Base-by-base conservation (phyloP, 1,140 invertebrate genomes). In the Hestina assimilis region DNA sequence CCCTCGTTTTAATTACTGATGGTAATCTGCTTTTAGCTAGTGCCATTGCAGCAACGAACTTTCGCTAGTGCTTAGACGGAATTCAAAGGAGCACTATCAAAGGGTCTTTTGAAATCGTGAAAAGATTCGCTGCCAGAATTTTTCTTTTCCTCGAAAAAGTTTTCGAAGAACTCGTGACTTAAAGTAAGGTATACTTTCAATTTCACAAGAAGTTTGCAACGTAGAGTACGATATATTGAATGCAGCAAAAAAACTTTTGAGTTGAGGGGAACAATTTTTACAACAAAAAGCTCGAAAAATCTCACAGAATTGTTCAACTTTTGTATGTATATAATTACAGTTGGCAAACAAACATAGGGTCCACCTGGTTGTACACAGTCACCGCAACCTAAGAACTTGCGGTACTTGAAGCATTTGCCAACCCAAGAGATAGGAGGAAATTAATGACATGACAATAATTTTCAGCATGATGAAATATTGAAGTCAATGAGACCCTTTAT, bases 1-100 rank as follows among this genome's bases (percentile, higher is more conserved):
- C 56, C 57, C 58, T 50, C 55, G 45, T 52, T 66, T 62, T 66
- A 66, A 66, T 66, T 66, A 66, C 63, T 59, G 63, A 62, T 66
- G 63, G 59, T 66, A 66, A 66, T 66, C 59, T 66, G 59, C 54
- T 66, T 66, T 62, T 60, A 65, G 52, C 52, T 51, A 48, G 55
- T 56, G 62, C 58, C 42, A 53, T 51, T 59, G 63, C 63, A 62
- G 24, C 54, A 52, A 62, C 51, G 63, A 55, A 66, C 63, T 59
- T 61, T 66, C 31, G 52, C 51, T 53, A 54, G 40, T 56, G 59
- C 62, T 61, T 66, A 54, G 63, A 46, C 14, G 51, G 14, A 45
- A 62, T 62, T 62, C 50, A 66, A 59, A 62, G 55, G 46, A 59
- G 38, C 53, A 43, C 19, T 51, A 38, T 55, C 59, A 62, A 58